Evolutionary conservation across 2,797 vertebrate species (phyloP).

Genomic region (Acanthurus tractus): DNA sequence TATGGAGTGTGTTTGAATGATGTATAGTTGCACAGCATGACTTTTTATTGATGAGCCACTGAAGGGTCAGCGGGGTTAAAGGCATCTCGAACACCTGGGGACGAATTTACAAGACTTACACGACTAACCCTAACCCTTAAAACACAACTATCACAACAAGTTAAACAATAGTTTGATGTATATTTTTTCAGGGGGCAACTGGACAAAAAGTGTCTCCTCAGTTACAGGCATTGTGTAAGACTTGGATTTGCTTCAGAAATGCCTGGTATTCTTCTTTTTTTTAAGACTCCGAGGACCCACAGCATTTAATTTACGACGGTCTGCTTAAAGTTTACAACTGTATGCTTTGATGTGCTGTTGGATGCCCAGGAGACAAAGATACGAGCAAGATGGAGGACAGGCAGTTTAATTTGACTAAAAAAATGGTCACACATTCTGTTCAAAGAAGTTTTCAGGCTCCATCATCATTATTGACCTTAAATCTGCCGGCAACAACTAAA

Average conservation of each 20-base stretch:
- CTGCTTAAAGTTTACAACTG: conserved; percentile 37
- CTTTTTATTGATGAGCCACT: neutral
- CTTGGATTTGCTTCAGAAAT: conserved; percentile 22
- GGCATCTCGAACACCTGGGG: neutral
- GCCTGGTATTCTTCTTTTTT: neutral
- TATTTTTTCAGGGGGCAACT: neutral
- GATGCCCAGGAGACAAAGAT: conserved; percentile 45
- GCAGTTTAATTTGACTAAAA: no score
- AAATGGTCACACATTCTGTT: no score
- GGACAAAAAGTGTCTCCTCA: conserved; percentile 1
- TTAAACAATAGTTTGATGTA: neutral
- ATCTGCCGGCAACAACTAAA: neutral
- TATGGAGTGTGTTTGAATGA: neutral
- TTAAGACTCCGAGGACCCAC: conserved; percentile 10
- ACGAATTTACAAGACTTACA: neutral
- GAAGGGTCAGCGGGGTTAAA: neutral
- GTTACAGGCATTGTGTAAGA: neutral
- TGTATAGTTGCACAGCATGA: neutral
- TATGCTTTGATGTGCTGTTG: conserved; percentile 46
- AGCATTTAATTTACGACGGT: conserved; percentile 38
- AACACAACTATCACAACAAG: neutral
- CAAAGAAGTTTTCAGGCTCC: no score
- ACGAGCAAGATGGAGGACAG: neutral
- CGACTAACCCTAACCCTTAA: no score
- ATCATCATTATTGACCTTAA: neutral